Conservation (phyloP, 2,113 vertebrate genomes). For the Sander lucioperca region DNA sequence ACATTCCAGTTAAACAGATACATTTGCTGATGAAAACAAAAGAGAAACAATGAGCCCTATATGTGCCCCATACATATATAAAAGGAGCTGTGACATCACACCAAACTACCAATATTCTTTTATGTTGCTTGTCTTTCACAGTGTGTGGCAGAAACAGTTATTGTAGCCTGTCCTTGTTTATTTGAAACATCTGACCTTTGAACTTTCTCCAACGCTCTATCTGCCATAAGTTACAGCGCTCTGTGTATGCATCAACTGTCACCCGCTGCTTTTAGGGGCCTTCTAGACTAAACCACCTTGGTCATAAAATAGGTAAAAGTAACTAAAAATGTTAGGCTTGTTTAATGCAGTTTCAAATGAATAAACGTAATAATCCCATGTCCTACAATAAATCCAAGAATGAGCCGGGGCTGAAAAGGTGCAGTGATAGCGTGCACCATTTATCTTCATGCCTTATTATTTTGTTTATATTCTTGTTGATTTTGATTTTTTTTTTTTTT, state of each 20-base stretch:
- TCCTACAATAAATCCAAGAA: conserved; percentile 52
- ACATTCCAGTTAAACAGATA: not conserved
- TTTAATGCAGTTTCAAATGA: conserved; percentile 76
- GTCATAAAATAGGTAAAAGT: conserved; percentile 83
- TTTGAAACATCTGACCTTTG: conserved; percentile 79
- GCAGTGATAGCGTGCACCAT: not conserved
- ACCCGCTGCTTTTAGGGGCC: conserved; percentile 79
- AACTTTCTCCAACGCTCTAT: conserved; percentile 74
- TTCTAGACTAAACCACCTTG: conserved; percentile 84
- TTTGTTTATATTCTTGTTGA: conserved; percentile 37
- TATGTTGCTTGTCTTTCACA: not conserved
- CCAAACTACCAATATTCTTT: conserved; percentile 9
- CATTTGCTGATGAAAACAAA: not conserved
- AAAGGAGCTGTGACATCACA: not conserved
- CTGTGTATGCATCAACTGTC: conserved; percentile 80
- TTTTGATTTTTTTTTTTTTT: not conserved
- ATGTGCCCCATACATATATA: not conserved
- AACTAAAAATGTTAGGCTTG: conserved; percentile 74
- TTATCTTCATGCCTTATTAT: conserved; percentile 39
- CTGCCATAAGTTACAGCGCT: conserved; percentile 76
- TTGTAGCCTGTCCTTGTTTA: conserved; percentile 71
- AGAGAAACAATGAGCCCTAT: not conserved
- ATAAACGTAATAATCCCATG: conserved; percentile 67
- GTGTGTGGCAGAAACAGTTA: conserved; percentile 40
- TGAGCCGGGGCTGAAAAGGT: conserved; percentile 28